Percentiles rank a stretch among this genome's conserved stretches.
These are phyloP conservation scores for Cheilosia scutellata DNA, from an alignment of 2,888 invertebrate species.

Conservation along the genomic window DNA sequence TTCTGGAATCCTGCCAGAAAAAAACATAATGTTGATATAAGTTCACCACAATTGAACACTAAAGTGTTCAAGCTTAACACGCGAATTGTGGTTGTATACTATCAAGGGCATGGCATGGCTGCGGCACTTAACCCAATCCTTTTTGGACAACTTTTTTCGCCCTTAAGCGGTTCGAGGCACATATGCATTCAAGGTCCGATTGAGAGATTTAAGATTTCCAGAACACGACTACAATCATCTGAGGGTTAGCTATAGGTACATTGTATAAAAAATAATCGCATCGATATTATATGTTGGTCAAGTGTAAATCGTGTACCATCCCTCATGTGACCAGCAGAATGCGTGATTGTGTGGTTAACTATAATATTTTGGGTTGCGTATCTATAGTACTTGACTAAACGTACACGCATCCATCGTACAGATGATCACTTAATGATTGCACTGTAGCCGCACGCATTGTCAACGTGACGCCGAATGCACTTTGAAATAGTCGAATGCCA, in stretches of 20 bases:
- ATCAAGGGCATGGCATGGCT: constrained; percentile 1
- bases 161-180: constrained; percentile 27
- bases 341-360: constrained; percentile 32
- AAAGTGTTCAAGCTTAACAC: constrained; percentile 56
- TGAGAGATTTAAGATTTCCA: constrained; percentile 27
- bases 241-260: background rate
- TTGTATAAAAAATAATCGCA: background rate
- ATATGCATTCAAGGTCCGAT: constrained; percentile 66
- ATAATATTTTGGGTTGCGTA: constrained; percentile 3
- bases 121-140: constrained; percentile 36
- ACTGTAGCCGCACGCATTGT: constrained; percentile 13
- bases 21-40: constrained; percentile 37
- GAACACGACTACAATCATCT: constrained; percentile 31
- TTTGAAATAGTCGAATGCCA: constrained; percentile 34
- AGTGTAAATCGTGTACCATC: constrained; percentile 27
- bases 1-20: constrained; percentile 4
- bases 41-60: constrained; percentile 69
- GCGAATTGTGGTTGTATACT: constrained; percentile 54
- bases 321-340: constrained; percentile 49
- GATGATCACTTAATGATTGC: constrained; percentile 50
- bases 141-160: constrained; percentile 9
- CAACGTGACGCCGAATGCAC: constrained; percentile 59
- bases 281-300: background rate
- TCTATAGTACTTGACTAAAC: background rate
- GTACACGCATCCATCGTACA: constrained; percentile 41